A percentile compares a stretch with the other conserved stretches of the same genome.
These are phyloP conservation scores for Anguilla pacifica DNA, from an alignment of 2,797 vertebrate species.

Conservation along the genomic window DNA sequence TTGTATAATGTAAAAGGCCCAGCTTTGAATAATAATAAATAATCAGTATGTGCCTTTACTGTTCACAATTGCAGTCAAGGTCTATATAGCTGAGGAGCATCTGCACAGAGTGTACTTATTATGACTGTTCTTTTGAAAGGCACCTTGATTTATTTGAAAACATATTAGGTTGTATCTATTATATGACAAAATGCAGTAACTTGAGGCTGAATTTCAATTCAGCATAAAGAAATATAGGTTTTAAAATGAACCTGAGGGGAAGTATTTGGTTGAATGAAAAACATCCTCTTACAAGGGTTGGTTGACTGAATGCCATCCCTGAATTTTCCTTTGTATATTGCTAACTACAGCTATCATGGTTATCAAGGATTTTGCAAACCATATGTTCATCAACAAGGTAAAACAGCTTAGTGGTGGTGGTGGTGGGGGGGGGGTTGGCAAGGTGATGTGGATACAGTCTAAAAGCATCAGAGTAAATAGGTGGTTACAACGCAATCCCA, in stretches of 20 bases:
- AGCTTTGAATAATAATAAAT: background rate
- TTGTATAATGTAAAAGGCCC: background rate
- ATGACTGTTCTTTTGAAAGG: background rate
- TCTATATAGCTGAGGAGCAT: background rate
- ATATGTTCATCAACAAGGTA: too few relatives aligned
- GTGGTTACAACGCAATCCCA: background rate
- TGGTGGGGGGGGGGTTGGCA: too few relatives aligned
- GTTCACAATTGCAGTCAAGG: background rate
- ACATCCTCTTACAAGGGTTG: background rate
- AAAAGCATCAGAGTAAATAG: background rate
- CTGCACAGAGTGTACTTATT: background rate
- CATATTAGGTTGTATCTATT: background rate
- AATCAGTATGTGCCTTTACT: constrained; percentile 13
- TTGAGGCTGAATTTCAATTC: background rate
- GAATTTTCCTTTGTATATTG: background rate
- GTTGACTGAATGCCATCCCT: background rate
- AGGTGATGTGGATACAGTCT: too few relatives aligned
- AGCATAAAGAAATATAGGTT: background rate
- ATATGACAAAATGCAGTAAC: background rate
- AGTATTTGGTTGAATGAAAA: background rate
- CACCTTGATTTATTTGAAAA: background rate
- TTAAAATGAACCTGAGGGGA: background rate
- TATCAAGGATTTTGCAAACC: too few relatives aligned
- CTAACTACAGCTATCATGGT: background rate
- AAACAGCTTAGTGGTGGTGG: background rate